Percentiles rank a stretch among this genome's conserved stretches.
These are phyloP conservation scores for Drosophila sturtevanti DNA, from an alignment of 1,140 invertebrate genomes.

Conservation along the genomic window DNA sequence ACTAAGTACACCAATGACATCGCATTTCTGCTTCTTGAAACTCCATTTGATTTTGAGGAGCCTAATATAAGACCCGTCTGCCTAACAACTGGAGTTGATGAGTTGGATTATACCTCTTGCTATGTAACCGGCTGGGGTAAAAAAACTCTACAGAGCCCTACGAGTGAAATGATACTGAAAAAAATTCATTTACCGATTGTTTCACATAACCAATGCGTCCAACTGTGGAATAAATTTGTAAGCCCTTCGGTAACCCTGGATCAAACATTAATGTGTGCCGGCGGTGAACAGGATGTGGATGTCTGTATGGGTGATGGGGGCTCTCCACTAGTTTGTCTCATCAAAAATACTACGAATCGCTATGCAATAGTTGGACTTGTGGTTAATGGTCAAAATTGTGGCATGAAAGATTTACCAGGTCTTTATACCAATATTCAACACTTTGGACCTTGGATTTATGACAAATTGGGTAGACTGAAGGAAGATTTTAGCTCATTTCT, in stretches of 20 bases:
- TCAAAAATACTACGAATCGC: slow-evolving; percentile 82
- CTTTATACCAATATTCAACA: slow-evolving; percentile 88
- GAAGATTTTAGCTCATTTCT: background rate
- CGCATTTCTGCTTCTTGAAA: background rate
- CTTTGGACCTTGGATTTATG: background rate
- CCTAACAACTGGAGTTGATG: background rate
- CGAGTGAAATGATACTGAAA: slow-evolving; percentile 83
- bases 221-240: slow-evolving; percentile 81
- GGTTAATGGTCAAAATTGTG: slow-evolving; percentile 86
- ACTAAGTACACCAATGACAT: slow-evolving; percentile 1
- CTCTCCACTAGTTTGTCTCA: slow-evolving; percentile 86
- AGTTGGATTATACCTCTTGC: background rate
- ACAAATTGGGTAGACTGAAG: background rate
- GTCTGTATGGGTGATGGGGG: slow-evolving; percentile 89
- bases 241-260: slow-evolving; percentile 83
- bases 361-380: slow-evolving; percentile 87
- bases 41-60: background rate
- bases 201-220: slow-evolving; percentile 75
- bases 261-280: slow-evolving; percentile 83
- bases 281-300: slow-evolving; percentile 88
- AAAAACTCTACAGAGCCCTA: background rate
- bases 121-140: slow-evolving; percentile 22
- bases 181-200: slow-evolving; percentile 84
- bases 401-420: slow-evolving; percentile 87
- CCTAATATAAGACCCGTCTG: slow-evolving; percentile 17